These are phyloP conservation scores for Erpobdella octoculata DNA, from an alignment of 2,888 invertebrate species.

Conservation along the genomic window DNA sequence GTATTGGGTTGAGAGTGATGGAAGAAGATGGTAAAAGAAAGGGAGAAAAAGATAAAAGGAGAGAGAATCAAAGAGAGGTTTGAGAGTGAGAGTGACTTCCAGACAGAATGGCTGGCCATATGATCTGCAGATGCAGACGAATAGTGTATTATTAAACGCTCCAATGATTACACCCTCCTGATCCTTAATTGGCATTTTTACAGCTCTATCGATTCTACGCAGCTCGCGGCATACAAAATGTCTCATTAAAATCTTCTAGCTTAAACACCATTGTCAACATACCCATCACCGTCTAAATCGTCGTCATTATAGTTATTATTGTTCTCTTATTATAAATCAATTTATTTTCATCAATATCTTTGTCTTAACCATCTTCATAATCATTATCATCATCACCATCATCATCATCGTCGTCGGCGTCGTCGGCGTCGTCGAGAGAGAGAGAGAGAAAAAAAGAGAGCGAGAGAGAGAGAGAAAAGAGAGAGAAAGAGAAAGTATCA, in stretches of 20 bases:
- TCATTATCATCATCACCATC: neutral
- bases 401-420: neutral
- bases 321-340: no score
- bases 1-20: no score
- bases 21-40: no score
- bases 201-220: conserved; percentile 5
- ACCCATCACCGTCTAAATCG: neutral
- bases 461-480: no score
- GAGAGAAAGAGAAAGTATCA: no score
- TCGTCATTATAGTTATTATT: neutral
- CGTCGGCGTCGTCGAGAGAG: neutral
- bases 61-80: no score
- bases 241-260: neutral
- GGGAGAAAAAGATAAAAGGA: no score
- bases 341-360: no score
- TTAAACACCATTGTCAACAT: neutral
- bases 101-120: neutral
- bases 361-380: no score
- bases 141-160: neutral
- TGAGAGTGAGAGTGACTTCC: neutral
- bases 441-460: no score
- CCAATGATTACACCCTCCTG: neutral
- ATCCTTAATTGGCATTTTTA: conserved; percentile 7
- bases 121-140: neutral
- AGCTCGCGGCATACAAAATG: conserved; percentile 6